phyloP scores from a whole-genome alignment of 2,888 invertebrate species.

The Vannuccia rotundouncinata region DNA sequence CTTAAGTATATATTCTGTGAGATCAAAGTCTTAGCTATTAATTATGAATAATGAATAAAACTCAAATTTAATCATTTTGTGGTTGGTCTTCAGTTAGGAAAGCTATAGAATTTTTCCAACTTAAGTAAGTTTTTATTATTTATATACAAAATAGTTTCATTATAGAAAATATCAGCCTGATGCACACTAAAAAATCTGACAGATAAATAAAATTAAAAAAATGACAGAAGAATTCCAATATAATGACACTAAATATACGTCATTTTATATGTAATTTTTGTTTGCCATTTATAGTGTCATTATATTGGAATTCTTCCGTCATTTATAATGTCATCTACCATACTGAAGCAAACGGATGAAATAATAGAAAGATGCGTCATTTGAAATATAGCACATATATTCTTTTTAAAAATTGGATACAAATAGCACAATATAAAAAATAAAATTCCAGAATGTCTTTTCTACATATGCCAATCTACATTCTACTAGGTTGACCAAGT shows the following conservation, averaged over 20 bases:
- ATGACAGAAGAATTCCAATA: constrained; percentile 20
- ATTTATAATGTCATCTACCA: constrained; percentile 17
- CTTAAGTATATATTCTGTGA: too few relatives aligned
- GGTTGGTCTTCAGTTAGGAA: too few relatives aligned
- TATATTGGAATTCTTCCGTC: constrained; percentile 4
- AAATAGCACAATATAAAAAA: too few relatives aligned
- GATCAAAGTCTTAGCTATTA: too few relatives aligned
- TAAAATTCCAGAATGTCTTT: too few relatives aligned
- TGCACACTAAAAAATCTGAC: constrained; percentile 24
- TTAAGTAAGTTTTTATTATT: too few relatives aligned
- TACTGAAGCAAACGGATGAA: constrained; percentile 8
- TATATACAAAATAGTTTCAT: not conserved
- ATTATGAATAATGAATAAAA: too few relatives aligned
- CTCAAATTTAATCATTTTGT: too few relatives aligned
- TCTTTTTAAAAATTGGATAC: too few relatives aligned
- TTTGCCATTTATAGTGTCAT: constrained; percentile 2
- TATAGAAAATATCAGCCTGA: not conserved
- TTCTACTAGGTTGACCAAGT: too few relatives aligned
- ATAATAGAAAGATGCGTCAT: constrained; percentile 1
- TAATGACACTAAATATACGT: constrained; percentile 9
- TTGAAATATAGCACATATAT: not conserved
- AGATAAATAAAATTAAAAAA: constrained; percentile 10
- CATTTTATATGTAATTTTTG: constrained; percentile 10
- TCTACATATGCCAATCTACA: too few relatives aligned
- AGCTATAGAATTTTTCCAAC: too few relatives aligned